Evolutionary conservation across 2,113 vertebrate genomes (phyloP).

Genomic region (Laterallus jamaicensis): DNA sequence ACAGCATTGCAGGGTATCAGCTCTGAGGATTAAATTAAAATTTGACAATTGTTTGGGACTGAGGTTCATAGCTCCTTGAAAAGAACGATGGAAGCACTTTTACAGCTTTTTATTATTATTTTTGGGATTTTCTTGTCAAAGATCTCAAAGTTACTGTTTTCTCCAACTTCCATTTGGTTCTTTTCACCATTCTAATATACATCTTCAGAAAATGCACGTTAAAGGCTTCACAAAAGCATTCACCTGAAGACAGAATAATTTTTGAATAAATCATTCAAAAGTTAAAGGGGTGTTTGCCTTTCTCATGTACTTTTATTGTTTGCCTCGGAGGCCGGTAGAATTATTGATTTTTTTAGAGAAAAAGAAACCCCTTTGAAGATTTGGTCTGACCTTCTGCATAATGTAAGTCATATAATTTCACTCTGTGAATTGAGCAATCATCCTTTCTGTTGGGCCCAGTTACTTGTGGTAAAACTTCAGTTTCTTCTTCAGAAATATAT

Average conservation of each 20-base stretch:
- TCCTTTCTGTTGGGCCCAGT: neutral
- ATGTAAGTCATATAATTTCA: conserved; percentile 23
- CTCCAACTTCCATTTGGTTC: neutral
- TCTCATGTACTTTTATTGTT: neutral
- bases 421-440: neutral
- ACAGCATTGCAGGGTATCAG: neutral
- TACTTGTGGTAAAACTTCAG: neutral
- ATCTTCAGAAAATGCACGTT: neutral
- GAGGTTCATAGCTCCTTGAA: neutral
- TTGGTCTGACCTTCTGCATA: conserved; percentile 42
- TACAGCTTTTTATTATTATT: too few relatives aligned
- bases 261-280: conserved; percentile 3
- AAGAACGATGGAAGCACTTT: neutral
- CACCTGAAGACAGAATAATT: neutral
- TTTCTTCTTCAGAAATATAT: neutral
- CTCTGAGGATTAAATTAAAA: neutral
- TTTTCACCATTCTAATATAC: neutral
- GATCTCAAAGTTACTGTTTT: neutral
- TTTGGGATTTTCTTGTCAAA: neutral
- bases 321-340: neutral
- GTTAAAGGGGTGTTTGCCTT: conserved; percentile 13
- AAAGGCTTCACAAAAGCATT: neutral
- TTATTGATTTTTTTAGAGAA: conserved; percentile 15
- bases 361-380: conserved; percentile 18
- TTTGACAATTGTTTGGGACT: neutral